Evolutionary conservation across 1,140 invertebrate species (phyloP).

Genomic region (Musca domestica): DNA sequence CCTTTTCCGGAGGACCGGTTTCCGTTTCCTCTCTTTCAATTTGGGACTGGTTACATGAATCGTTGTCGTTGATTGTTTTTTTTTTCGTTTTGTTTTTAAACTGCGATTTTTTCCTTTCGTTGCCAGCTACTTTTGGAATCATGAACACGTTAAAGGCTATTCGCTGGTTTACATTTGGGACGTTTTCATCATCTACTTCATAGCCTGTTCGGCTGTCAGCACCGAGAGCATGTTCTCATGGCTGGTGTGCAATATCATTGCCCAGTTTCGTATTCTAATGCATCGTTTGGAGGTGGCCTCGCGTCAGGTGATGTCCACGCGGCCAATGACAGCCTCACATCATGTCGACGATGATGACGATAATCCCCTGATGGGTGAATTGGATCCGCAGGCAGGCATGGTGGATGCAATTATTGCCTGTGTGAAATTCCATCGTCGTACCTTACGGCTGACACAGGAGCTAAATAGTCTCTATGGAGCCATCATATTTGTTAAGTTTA

Average conservation of each 20-base stretch:
- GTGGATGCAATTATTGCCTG: background rate
- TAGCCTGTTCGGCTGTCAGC: conserved; percentile 12
- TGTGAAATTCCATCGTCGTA: background rate
- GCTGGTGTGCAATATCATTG: conserved; percentile 31
- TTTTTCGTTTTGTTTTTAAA: too few species aligned
- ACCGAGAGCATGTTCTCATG: conserved; percentile 36
- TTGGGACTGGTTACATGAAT: background rate
- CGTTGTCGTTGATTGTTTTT: too few species aligned
- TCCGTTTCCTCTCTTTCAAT: background rate
- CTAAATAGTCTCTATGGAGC: conserved; percentile 32
- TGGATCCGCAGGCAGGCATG: too few species aligned
- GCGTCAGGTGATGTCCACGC: too few species aligned
- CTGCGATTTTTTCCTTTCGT: background rate
- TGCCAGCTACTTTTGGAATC: conserved; percentile 3
- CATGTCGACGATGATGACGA: too few species aligned
- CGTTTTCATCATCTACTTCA: background rate
- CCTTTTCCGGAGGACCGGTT: too few species aligned
- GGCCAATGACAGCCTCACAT: too few species aligned
- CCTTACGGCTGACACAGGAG: conserved; percentile 27
- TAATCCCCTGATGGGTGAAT: too few species aligned
- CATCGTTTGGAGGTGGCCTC: background rate
- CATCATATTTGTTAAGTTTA: conserved; percentile 38
- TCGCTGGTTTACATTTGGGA: background rate
- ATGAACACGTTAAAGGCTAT: background rate
- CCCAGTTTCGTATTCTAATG: background rate